Evolutionary conservation across 2,797 vertebrate genomes (phyloP), one percentile per base, ranked within the genome.

Genomic region (Dendrocincla tyrannina): DNA sequence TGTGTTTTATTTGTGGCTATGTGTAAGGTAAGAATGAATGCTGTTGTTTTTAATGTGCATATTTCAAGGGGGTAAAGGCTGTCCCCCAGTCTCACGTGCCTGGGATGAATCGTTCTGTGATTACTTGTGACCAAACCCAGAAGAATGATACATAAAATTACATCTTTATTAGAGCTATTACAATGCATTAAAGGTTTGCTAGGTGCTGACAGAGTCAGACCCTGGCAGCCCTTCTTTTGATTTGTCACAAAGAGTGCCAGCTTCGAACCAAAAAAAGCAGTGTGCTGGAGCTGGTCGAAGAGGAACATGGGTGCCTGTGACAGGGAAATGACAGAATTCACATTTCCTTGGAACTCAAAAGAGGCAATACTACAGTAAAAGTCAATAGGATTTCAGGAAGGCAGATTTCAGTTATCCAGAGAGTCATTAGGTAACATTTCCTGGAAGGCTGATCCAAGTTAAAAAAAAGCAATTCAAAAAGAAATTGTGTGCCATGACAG

Each of bases 141-240:
- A 94, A 94, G 62, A 91, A 79, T 33, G 55, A 67, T 55, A 56
- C 37, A 70, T 74, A 85, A 89, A 93, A 93, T 87, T 82, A 39
- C 30, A 83, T 46, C 77, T 90, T 95, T 94, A 93, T 91, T 95
- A 32, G 81, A 33, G 22, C 55, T 59, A 49, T 91, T 94, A 87
- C 84, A 94, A 49, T 56, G 74, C 66, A 84, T 89, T 91, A 79
- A 67, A 84, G 91, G 74, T 88, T 86, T 75, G 58, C 62, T 76
- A 66, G 77, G 59, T 91, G 83, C 70, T 95, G 85, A 80, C 86
- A 82, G 76, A 78, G 47, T 56, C 59, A 82, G 88, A 50, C 13
- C 42, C 39, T 63, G 7, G 3, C 5, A 11, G 67, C 35, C 42
- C 49, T 82, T 75, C 49, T 58, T 88, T 47, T 67, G 22, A 11